Evolutionary conservation across 2,888 invertebrate genomes (phyloP).

Genomic region (Trichopria drosophilae): DNA sequence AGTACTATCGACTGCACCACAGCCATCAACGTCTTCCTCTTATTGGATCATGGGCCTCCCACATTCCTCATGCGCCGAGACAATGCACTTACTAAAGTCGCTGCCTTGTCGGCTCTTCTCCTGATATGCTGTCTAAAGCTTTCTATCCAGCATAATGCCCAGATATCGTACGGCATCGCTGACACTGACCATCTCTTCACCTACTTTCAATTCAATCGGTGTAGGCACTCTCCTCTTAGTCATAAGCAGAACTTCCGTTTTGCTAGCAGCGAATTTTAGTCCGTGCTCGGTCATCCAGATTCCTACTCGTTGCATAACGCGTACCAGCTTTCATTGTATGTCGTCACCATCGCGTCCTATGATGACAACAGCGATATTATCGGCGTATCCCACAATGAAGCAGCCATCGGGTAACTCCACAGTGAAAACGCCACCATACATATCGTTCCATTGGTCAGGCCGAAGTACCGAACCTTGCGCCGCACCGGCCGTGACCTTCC

Average conservation of each 20-base stretch:
- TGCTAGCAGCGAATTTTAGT: conserved; percentile 24
- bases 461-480: conserved; percentile 34
- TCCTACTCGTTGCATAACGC: conserved; percentile 21
- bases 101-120: neutral
- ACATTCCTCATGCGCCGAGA: neutral
- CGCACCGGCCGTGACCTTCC: conserved; percentile 24
- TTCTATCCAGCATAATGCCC: too few species aligned
- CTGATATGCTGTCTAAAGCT: too few species aligned
- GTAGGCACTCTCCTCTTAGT: too few species aligned
- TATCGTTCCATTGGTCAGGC: conserved; percentile 35
- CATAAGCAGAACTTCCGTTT: conserved; percentile 34
- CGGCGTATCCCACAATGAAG: conserved; percentile 29
- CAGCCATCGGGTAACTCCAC: conserved; percentile 23
- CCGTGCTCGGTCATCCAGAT: conserved; percentile 31
- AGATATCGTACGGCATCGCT: too few species aligned
- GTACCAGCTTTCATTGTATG: conserved; percentile 17
- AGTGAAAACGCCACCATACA: conserved; percentile 31
- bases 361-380: conserved; percentile 29
- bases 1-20: too few species aligned
- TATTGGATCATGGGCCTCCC: neutral
- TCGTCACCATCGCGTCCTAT: conserved; percentile 10
- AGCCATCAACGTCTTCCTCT: too few species aligned
- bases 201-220: too few species aligned
- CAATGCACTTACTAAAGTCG: neutral
- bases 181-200: too few species aligned